phyloP scores from a whole-genome alignment of 2,797 vertebrate species.

The Phoxinus dragarum region DNA sequence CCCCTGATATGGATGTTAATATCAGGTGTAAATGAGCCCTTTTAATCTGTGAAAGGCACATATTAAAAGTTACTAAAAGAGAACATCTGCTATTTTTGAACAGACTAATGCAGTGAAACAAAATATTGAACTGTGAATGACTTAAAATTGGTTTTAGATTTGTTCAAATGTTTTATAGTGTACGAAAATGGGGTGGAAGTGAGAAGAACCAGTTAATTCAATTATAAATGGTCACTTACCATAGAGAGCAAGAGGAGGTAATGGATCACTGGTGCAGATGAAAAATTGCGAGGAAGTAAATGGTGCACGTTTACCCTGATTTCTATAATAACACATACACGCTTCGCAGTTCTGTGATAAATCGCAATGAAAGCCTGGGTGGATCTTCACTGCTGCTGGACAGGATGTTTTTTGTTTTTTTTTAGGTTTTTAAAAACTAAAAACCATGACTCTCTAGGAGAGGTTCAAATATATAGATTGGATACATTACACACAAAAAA shows the following conservation, averaged over 20 bases:
- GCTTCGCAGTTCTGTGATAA: not conserved
- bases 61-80: not conserved
- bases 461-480: constrained; percentile 14
- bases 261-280: constrained; percentile 39
- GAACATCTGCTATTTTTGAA: not conserved
- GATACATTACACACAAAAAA: constrained; percentile 1
- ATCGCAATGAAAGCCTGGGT: not conserved
- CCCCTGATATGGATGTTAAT: not conserved
- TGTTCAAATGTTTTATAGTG: not conserved
- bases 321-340: constrained; percentile 25
- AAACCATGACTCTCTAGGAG: constrained; percentile 7
- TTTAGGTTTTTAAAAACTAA: not conserved
- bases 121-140: constrained; percentile 6
- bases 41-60: not conserved
- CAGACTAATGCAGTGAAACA: not conserved
- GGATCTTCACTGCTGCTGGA: not conserved
- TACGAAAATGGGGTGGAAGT: not conserved
- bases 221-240: constrained; percentile 45
- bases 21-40: not conserved
- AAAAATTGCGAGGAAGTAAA: constrained; percentile 45
- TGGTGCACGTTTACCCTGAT: not conserved
- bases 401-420: constrained; percentile 12
- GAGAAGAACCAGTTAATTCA: constrained; percentile 32
- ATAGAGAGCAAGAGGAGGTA: constrained; percentile 23
- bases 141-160: constrained; percentile 24